Base-by-base conservation (phyloP, 2,797 vertebrate species). In the Salmo trutta region DNA sequence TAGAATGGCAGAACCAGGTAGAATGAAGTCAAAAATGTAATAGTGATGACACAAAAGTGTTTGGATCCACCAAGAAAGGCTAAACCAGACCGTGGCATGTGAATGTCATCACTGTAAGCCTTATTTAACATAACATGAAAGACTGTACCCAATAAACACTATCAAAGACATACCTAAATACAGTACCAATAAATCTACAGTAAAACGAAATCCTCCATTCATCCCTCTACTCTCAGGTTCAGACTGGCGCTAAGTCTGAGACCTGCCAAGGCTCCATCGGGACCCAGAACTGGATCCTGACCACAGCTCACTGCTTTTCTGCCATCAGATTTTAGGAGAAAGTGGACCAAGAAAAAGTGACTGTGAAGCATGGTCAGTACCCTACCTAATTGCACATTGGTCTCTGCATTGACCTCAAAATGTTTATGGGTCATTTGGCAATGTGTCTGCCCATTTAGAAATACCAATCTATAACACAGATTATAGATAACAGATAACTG, bases 251-350 rank as follows among this genome's bases (percentile, higher is more conserved):
- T 3, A 24, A 24, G 36, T 3, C 10, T 27, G 14, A 86, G 91
- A 41, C 29, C n/a, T 93, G 96, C 67, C 91, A 88, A 73, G 96
- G 95, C 51, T 91, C 96, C 3, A 90, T 97, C 27, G 70, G 97
- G 81, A 95, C 91, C 0, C 83, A 87, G 69, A 92, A 93, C 80
- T 96, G 92, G 85, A 88, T 97, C 75, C 86, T 97, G 89, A 96
- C 95, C 0, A 94, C 96, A 0, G 96, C 96, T 59, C 96, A 97
- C 85, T 97, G 96, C 80, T 95, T 97, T 73, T 90, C 74, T 0
- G 90, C 1, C 79, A 36, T 0, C 0, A 62, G 19, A 8, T 10
- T 36, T 15, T 64, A 36, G 0, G 27, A 4, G 5, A 15, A 80
- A 2, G 56, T 62, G 54, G 41, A 71, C 0, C 16, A 24, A 1